Evolutionary conservation across 2,113 vertebrate genomes (phyloP).

Genomic region (Symphodus melops): DNA sequence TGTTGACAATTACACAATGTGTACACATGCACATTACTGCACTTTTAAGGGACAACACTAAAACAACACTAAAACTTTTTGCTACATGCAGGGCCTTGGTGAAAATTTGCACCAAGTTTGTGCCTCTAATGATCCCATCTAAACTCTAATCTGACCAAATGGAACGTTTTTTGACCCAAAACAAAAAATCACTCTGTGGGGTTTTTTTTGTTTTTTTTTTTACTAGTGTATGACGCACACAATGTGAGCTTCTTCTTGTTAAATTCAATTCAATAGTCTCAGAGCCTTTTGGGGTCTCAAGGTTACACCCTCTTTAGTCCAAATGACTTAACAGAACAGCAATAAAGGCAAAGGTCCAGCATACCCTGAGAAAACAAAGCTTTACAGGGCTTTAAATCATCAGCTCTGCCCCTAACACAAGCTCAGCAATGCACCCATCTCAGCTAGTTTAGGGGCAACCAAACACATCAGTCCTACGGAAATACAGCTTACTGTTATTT

Average conservation of each 20-base stretch:
- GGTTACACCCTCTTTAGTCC: constrained; percentile 1
- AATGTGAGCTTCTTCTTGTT: constrained; percentile 27
- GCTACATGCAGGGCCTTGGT: not conserved
- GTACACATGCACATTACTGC: not conserved
- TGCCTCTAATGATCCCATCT: no score
- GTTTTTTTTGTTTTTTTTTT: no score
- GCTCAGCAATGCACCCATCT: not conserved
- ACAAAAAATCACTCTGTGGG: no score
- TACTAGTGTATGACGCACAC: not conserved
- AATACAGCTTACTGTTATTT: not conserved
- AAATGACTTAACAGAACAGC: constrained; percentile 40
- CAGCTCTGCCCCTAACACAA: constrained; percentile 20
- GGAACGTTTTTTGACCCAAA: not conserved
- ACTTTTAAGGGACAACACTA: not conserved
- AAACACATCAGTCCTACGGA: not conserved
- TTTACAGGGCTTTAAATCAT: constrained; percentile 36
- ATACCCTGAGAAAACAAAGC: constrained; percentile 30
- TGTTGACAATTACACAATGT: constrained; percentile 29
- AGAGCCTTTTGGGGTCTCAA: constrained; percentile 20
- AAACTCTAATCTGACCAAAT: not conserved
- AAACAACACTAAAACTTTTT: not conserved
- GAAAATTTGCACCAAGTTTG: no score
- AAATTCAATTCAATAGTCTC: constrained; percentile 14
- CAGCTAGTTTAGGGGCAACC: not conserved
- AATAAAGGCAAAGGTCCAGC: constrained; percentile 35